These are phyloP conservation scores for Gryon sp. DNA, from an alignment of 1,140 invertebrate genomes.

Conservation along the genomic window DNA sequence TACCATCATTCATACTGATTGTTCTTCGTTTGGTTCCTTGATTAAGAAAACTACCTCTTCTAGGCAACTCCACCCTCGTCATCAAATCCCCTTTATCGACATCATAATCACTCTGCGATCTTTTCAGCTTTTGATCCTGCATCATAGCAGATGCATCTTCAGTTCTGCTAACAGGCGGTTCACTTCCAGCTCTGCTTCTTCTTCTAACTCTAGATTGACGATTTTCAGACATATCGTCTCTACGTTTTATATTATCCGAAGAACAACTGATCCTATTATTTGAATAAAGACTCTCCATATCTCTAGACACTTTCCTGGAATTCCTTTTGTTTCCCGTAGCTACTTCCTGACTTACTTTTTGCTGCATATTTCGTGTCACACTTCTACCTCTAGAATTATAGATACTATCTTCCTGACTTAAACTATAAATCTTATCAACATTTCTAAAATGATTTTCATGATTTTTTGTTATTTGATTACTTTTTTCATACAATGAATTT, in stretches of 20 bases:
- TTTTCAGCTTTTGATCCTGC: constrained; percentile 80
- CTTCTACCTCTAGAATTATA: constrained; percentile 52
- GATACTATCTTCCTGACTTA: constrained; percentile 63
- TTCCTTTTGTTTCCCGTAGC: constrained; percentile 11
- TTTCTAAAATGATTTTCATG: constrained; percentile 73
- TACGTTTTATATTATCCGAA: no score
- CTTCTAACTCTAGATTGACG: constrained; percentile 31
- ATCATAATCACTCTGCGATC: constrained; percentile 79
- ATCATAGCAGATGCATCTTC: constrained; percentile 71
- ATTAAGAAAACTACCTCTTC: constrained; percentile 90
- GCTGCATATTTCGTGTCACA: constrained; percentile 1
- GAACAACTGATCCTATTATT: constrained; percentile 52
- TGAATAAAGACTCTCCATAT: constrained; percentile 35
- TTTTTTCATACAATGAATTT: constrained; percentile 65
- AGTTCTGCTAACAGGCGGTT: constrained; percentile 74
- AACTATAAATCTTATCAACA: constrained; percentile 73
- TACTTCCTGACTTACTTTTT: background rate
- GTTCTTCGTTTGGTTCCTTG: constrained; percentile 80
- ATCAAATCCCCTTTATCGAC: constrained; percentile 85
- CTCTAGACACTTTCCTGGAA: constrained; percentile 31
- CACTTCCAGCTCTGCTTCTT: constrained; percentile 74
- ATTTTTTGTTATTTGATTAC: constrained; percentile 38
- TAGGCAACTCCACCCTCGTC: constrained; percentile 90
- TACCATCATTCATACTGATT: constrained; percentile 80
- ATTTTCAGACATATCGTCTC: constrained; percentile 61